Conservation (phyloP, 2,113 vertebrate species). For the Polyodon spathula region DNA sequence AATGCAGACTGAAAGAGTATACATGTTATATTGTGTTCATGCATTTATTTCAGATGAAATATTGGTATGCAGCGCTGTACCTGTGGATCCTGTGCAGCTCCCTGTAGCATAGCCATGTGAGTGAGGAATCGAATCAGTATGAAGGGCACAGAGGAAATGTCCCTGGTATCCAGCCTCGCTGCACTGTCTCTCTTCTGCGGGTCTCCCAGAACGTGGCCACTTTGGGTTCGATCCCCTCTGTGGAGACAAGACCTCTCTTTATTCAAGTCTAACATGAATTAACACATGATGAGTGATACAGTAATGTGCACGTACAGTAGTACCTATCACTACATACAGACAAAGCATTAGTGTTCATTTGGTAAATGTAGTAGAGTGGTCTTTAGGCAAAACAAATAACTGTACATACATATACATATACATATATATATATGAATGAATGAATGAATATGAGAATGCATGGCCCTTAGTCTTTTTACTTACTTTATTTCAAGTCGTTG, state of each 20-base stretch:
- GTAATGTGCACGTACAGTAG: no score
- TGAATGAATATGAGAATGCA: no score
- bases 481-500: background rate
- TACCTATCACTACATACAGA: no score
- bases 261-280: no score
- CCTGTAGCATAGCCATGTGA: slow-evolving; percentile 75
- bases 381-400: no score
- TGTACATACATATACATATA: background rate
- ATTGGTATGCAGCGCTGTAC: slow-evolving; percentile 39
- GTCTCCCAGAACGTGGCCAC: slow-evolving; percentile 72
- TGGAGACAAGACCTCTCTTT: background rate
- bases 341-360: no score
- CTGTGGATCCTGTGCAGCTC: slow-evolving; percentile 48
- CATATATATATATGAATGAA: background rate
- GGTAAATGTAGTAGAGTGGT: no score
- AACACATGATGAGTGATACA: no score
- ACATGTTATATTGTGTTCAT: background rate
- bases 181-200: slow-evolving; percentile 35
- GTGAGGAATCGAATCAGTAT: slow-evolving; percentile 67
- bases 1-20: background rate
- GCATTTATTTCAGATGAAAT: no score
- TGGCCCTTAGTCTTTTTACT: slow-evolving; percentile 18
- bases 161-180: slow-evolving; percentile 57
- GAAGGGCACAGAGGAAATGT: slow-evolving; percentile 55
- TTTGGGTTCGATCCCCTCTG: slow-evolving; percentile 72